Evolutionary conservation across 35 echinoderm and acorn worm species (phyloP).

Genomic region (Heliocidaris tuberculata): DNA sequence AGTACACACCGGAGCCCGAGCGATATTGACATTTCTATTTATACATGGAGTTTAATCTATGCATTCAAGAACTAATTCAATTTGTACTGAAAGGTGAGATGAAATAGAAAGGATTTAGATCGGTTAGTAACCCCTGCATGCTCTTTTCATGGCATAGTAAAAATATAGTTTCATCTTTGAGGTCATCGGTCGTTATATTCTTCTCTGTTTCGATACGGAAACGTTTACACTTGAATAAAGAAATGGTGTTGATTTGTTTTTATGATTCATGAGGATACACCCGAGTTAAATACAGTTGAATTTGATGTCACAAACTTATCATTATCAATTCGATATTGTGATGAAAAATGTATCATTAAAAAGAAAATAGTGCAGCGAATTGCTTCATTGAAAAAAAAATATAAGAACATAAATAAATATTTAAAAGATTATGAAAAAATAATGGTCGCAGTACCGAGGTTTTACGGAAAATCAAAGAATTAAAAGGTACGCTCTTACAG

Average conservation of each 20-base stretch:
- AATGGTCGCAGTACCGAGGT: background rate
- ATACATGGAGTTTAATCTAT: conserved; percentile 13
- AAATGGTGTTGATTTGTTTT: background rate
- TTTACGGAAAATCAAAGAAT: background rate
- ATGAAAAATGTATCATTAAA: background rate
- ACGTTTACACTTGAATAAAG: background rate
- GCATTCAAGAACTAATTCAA: conserved; percentile 18
- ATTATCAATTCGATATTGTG: background rate
- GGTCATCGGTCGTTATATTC: background rate
- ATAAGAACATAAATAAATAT: background rate
- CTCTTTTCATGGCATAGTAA: background rate
- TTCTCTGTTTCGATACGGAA: background rate
- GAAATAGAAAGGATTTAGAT: conserved; percentile 12
- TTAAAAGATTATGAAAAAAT: background rate
- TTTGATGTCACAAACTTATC: too few relatives aligned
- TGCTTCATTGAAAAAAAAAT: background rate
- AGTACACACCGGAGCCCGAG: background rate
- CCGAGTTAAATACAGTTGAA: background rate
- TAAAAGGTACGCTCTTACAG: background rate
- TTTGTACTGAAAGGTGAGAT: conserved; percentile 5
- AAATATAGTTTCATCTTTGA: background rate
- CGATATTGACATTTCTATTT: background rate
- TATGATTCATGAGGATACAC: background rate
- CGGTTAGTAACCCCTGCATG: background rate
- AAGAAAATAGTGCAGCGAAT: background rate